phyloP scores from a whole-genome alignment of 2,113 vertebrate species.

The Chelonoidis abingdonii region DNA sequence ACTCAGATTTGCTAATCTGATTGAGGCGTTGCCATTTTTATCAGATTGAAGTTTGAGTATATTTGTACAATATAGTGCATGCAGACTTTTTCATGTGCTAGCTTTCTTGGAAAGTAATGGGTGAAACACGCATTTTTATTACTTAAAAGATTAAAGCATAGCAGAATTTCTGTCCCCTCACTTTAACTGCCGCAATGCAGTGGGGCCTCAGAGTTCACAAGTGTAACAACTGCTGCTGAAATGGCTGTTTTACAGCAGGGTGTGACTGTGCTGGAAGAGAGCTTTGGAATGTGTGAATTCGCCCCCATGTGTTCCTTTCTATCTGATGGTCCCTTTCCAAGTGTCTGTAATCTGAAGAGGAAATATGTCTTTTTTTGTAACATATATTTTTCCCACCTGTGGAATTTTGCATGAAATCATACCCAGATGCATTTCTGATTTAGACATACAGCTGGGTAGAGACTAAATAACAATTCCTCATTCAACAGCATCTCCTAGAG shows the following conservation, averaged over 20 bases:
- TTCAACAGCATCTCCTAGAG: not conserved
- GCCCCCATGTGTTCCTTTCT: constrained; percentile 36
- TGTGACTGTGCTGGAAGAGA: constrained; percentile 26
- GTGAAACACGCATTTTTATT: not conserved
- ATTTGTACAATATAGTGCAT: not conserved
- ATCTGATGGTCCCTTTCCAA: constrained; percentile 9
- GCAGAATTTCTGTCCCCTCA: not conserved
- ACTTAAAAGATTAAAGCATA: not conserved
- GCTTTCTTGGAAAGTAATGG: not conserved
- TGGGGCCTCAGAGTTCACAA: constrained; percentile 9
- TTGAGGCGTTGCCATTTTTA: not conserved
- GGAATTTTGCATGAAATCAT: not conserved
- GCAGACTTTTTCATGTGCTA: not conserved
- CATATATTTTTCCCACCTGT: not conserved
- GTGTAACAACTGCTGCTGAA: constrained; percentile 16
- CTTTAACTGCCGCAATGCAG: constrained; percentile 56
- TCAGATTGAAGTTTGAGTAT: not conserved
- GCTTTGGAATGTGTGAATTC: constrained; percentile 42
- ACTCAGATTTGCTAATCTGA: not conserved
- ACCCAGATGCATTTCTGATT: not conserved
- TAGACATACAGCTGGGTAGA: not conserved
- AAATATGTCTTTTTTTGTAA: not conserved
- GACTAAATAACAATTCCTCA: not conserved
- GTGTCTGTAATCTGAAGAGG: not conserved
- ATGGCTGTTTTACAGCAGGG: constrained; percentile 2